Conservation (phyloP, 2,888 invertebrate genomes). For the Luffia ferchaultella region DNA sequence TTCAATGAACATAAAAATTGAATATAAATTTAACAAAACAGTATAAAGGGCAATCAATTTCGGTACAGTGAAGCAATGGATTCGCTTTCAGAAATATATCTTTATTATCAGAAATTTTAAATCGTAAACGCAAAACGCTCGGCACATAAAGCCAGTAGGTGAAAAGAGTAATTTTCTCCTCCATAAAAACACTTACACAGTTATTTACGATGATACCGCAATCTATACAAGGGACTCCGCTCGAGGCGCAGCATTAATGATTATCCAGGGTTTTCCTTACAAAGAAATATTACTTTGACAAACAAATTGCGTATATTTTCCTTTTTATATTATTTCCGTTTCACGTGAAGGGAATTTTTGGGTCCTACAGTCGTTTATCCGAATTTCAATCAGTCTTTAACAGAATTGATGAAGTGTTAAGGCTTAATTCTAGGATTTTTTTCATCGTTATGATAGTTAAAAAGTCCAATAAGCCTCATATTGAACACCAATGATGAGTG, state of each 20-base stretch:
- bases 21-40: too few species aligned
- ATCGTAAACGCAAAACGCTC: slow-evolving; percentile 42
- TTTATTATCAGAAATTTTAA: slow-evolving; percentile 3
- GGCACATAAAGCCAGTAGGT: slow-evolving; percentile 49
- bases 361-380: not conserved
- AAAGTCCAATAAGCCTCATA: too few species aligned
- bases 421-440: too few species aligned
- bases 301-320: slow-evolving; percentile 35
- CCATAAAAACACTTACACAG: slow-evolving; percentile 61
- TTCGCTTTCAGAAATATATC: too few species aligned
- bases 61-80: not conserved
- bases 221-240: slow-evolving; percentile 60
- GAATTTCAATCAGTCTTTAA: not conserved
- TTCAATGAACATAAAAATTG: too few species aligned
- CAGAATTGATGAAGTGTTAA: too few species aligned
- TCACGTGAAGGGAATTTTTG: slow-evolving; percentile 29
- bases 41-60: too few species aligned
- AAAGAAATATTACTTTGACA: slow-evolving; percentile 59
- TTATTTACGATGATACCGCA: slow-evolving; percentile 62
- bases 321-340: slow-evolving; percentile 23
- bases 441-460: too few species aligned
- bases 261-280: slow-evolving; percentile 45
- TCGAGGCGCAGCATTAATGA: slow-evolving; percentile 55
- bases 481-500: too few species aligned
- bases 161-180: slow-evolving; percentile 35